phyloP scores from a whole-genome alignment of 1,140 invertebrate genomes.

The Zaprionus lachaisei region DNA sequence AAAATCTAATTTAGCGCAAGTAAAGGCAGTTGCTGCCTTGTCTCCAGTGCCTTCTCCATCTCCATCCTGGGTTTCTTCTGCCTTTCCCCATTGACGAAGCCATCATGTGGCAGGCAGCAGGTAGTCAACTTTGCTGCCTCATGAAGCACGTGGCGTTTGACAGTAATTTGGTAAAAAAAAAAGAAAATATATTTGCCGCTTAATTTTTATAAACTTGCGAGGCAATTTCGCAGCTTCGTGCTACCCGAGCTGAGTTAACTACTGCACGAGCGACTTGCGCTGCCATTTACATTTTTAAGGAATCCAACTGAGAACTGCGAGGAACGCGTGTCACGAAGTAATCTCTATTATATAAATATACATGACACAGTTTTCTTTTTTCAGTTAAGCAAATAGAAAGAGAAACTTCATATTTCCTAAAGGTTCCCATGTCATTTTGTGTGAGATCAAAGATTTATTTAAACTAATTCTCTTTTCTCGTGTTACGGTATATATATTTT shows the following conservation, averaged over 20 bases:
- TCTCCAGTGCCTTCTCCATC: not conserved
- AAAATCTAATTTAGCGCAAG: conserved; percentile 80
- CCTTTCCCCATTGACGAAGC: conserved; percentile 21
- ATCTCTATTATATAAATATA: not conserved
- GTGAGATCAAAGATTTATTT: too few relatives aligned
- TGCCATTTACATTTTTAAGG: conserved; percentile 43
- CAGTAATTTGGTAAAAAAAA: conserved; percentile 57
- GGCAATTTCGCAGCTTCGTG: conserved; percentile 57
- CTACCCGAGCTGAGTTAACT: conserved; percentile 15
- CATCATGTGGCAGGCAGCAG: conserved; percentile 16
- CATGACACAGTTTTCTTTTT: not conserved
- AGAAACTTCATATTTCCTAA: too few relatives aligned
- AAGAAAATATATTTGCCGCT: conserved; percentile 67
- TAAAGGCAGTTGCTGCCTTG: conserved; percentile 49
- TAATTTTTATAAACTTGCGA: conserved; percentile 78
- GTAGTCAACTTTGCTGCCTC: conserved; percentile 5
- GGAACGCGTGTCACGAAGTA: conserved; percentile 37
- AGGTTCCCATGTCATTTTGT: too few relatives aligned
- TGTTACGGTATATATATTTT: too few relatives aligned
- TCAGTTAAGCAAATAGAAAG: not conserved
- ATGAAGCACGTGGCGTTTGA: conserved; percentile 46
- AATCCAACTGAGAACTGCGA: conserved; percentile 30
- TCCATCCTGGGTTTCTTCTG: not conserved
- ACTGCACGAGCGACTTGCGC: conserved; percentile 23
- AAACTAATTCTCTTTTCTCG: too few relatives aligned